Conservation (phyloP, 2,888 invertebrate species). For the Mythimna albipuncta region DNA sequence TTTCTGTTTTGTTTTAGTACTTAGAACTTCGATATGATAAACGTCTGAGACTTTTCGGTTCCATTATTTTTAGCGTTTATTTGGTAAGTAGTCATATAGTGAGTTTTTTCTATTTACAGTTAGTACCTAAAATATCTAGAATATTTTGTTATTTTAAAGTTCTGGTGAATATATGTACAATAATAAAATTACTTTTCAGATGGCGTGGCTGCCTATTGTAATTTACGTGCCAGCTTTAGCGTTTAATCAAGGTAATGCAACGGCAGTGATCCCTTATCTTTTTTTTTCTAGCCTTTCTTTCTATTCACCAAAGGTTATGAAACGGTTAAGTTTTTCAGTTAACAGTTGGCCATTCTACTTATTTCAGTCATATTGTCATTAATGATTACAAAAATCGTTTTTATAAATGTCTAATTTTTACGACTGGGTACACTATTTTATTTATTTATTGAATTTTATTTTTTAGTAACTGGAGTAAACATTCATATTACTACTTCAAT, state of each 20-base stretch:
- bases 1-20: constrained; percentile 84
- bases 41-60: constrained; percentile 92
- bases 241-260: constrained; percentile 92
- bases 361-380: no score
- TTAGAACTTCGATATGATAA: constrained; percentile 92
- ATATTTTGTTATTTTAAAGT: no score
- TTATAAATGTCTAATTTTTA: no score
- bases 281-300: no score
- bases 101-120: no score
- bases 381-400: no score
- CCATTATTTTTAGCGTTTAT: constrained; percentile 91
- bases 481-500: constrained; percentile 94
- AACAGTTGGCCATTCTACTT: no score
- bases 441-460: constrained; percentile 4
- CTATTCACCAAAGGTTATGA: no score
- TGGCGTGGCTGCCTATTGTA: constrained; percentile 93
- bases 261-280: no score
- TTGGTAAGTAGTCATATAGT: constrained; percentile 88
- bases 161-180: not conserved
- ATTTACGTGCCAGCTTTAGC: constrained; percentile 94
- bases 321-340: no score
- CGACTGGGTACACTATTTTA: not conserved
- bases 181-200: constrained; percentile 77
- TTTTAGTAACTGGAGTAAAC: constrained; percentile 94
- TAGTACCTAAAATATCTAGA: no score